phyloP scores from a whole-genome alignment of 2,113 vertebrate genomes.

The Lota lota region DNA sequence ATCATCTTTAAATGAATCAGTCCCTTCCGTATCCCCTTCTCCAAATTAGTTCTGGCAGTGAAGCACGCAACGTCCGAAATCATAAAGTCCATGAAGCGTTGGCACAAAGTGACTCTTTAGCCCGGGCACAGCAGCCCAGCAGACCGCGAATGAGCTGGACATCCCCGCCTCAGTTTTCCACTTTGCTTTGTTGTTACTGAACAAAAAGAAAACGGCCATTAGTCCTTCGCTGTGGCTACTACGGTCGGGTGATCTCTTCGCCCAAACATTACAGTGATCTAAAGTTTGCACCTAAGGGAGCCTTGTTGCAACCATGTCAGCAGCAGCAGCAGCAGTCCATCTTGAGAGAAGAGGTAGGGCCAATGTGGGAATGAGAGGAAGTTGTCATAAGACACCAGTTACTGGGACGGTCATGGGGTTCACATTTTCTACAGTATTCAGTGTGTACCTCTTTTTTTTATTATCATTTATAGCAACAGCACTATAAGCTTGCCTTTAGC shows the following conservation, averaged over 20 bases:
- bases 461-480: too few relatives aligned
- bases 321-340: not conserved
- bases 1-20: constrained; percentile 14
- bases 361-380: not conserved
- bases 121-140: constrained; percentile 28
- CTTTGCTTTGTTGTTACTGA: not conserved
- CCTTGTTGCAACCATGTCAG: constrained; percentile 44
- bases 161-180: constrained; percentile 26
- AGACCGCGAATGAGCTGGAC: constrained; percentile 16
- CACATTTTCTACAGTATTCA: too few relatives aligned
- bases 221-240: not conserved
- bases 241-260: constrained; percentile 7
- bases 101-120: constrained; percentile 40
- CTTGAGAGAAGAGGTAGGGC: constrained; percentile 15
- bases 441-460: too few relatives aligned
- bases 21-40: not conserved
- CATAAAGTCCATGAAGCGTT: constrained; percentile 43
- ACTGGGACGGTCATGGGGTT: too few relatives aligned
- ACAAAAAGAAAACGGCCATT: not conserved
- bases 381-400: not conserved
- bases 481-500: too few relatives aligned
- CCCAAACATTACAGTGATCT: constrained; percentile 31
- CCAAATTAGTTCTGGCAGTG: constrained; percentile 28
- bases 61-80: constrained; percentile 39
- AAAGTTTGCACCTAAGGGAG: constrained; percentile 60